Base-by-base conservation (phyloP, 2,113 vertebrate genomes). In the Lagopus leucura region DNA sequence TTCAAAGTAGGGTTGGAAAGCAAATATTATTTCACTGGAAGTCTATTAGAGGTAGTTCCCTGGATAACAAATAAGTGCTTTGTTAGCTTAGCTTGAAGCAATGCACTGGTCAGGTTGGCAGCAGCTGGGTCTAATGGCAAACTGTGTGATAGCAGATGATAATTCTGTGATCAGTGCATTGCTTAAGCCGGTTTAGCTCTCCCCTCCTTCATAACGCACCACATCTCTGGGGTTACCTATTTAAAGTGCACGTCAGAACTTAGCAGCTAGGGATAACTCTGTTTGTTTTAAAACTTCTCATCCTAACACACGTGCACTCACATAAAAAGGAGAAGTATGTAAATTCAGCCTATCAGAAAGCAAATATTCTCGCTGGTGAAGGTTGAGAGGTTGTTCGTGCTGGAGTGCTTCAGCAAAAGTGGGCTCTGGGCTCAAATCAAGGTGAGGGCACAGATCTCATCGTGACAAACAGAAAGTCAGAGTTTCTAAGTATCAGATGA, bases 21-120 rank as follows among this genome's bases (percentile, higher is more conserved):
- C 97, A 98, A 98, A 98, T 98, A 98, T 98, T 98, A 98, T 98
- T 98, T 98, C 98, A 98, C 97, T 97, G 97, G 95, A 97, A 98
- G 97, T 98, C 97, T 97, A 98, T 98, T 98, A 98, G 98, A 97
- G 96, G 92, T 95, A 97, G 97, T 96, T 97, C 96, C 93, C 96
- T 92, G 85, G 97, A 97, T 98, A 97, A 98, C 97, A 97, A 63
- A 97, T 97, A 97, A 98, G 97, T 97, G 97, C 97, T 97, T 98
- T 98, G 97, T 98, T 98, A 98, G 98, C 97, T 98, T 98, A 98
- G 97, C 95, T 95, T 94, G 96, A 97, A 97, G 97, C 97, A 97
- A 82, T 88, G 96, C 96, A 52, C 48, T 13, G 95, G 95, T 94
- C 96, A 97, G 94, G 97, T 87, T 97, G 97, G 96, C 97, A 98